Evolutionary conservation across 2,888 invertebrate genomes (phyloP).

Genomic region (Philaethria dido): DNA sequence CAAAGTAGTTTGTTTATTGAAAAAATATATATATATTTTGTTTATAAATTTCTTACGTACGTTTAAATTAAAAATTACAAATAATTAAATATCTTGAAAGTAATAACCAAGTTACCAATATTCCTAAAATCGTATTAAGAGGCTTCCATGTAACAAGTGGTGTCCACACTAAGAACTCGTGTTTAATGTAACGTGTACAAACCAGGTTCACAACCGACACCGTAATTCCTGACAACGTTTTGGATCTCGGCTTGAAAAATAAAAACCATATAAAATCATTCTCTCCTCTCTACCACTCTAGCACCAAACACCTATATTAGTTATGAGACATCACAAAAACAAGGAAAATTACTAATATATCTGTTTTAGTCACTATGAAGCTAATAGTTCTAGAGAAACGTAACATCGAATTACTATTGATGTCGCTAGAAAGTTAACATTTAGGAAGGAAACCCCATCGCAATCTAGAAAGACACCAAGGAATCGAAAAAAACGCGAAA

Average conservation of each 20-base stretch:
- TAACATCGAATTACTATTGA: constrained; percentile 34
- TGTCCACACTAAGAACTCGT: constrained; percentile 60
- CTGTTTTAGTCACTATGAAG: constrained; percentile 20
- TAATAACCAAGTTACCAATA: too few relatives aligned
- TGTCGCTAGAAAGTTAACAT: constrained; percentile 36
- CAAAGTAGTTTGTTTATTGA: not conserved
- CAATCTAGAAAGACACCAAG: constrained; percentile 41
- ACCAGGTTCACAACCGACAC: constrained; percentile 83
- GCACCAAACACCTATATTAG: not conserved
- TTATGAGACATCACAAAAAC: constrained; percentile 6
- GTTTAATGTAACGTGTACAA: constrained; percentile 69
- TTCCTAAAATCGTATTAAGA: constrained; percentile 46
- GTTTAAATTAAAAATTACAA: too few relatives aligned
- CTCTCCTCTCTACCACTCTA: not conserved
- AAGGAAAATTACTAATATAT: constrained; percentile 2
- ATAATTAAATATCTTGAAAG: too few relatives aligned
- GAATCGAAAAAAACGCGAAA: constrained; percentile 48
- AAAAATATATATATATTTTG: too few relatives aligned
- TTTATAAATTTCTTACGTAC: too few relatives aligned
- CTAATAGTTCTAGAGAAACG: constrained; percentile 32
- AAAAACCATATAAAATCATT: constrained; percentile 60
- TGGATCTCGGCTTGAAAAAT: constrained; percentile 77
- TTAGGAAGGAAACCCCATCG: constrained; percentile 36
- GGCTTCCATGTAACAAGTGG: constrained; percentile 56
- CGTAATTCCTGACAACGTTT: constrained; percentile 79